Base-by-base conservation (phyloP, 1,140 invertebrate species). In the Drosophila novamexicana region DNA sequence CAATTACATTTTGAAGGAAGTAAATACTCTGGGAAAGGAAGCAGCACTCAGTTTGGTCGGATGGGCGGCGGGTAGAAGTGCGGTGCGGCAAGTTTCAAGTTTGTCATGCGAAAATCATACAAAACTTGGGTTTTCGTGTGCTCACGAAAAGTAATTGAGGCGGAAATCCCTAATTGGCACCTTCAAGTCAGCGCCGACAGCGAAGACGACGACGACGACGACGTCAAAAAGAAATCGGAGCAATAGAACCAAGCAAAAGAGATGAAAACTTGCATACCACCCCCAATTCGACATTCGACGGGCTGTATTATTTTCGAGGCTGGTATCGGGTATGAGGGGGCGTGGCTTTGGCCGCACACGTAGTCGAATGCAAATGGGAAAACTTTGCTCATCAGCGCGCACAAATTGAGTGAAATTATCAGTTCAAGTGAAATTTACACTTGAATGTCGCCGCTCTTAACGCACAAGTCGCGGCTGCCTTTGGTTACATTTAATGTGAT, bases 361-460 rank as follows among this genome's bases (percentile, higher is more conserved):
- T 83, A 83, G 84, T 75, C 80, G 56, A 65, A 84, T 89, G 84
- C 80, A 89, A 89, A 89, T 89, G 84, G 84, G 84, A 89, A 89
- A 89, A 89, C 84, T 89, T 89, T 89, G 84, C 85, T 89, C 84
- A 89, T 89, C 84, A 89, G 85, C 77, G 85, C 84, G 77, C 84
- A 84, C 85, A 89, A 89, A 89, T 89, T 89, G 84, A 89, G 84
- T 89, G 75, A 89, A 89, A 89, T 89, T 89, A 89, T 90, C 84
- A 89, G 84, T 89, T 89, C 81, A 89, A 89, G 84, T 90, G 84
- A 88, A 88, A 88, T 88, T 89, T 89, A 89, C 83, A 88, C 83
- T 89, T 88, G 81, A 75, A 74, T 85, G 75, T 85, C 73, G 81
- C 81, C 40, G 63, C 77, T 61, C 29, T 44, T 29, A 59, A 36